Evolutionary conservation across 2,797 vertebrate species (phyloP), one percentile per base, ranked within the genome.

Genomic region (Centropyge bicolor): DNA sequence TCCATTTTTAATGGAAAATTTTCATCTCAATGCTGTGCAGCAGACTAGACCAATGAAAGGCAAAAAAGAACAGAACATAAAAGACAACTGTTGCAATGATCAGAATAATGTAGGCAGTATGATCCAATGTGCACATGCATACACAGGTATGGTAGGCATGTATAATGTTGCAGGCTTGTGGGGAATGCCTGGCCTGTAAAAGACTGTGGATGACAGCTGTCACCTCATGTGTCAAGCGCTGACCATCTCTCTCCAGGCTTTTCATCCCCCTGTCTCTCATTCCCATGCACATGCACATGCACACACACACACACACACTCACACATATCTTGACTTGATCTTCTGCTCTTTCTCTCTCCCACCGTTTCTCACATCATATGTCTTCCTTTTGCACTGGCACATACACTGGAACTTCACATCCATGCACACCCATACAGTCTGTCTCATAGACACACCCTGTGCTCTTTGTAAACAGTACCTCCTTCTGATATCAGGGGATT

Each of bases 181-280:
- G 84, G 82, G 89, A 92, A 94, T 93, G 89, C 66, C 41, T 43
- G 78, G 82, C 75, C 81, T 81, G 79, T 78, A 83, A 86, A 78
- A 74, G 76, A 78, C 92, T 91, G 72, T 70, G 83, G 86, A 88
- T 85, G 88, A 89, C 93, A 94, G 91, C 91, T 94, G 92, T 91
- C 92, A 86, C 83, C 88, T 86, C 85, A 74, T 80, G 14, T 84
- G 82, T 84, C 81, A 81, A 67, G 68, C 82, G 69, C 49, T 74
- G 83, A 68, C 72, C 73, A 70, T 88, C 77, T 88, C 84, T 82
- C 85, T 76, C 51, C 69, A 67, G 81, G 81, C 82, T 84, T 75
- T 31, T 91, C 84, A 87, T 83, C 76, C 68, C 59, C 35, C 84
- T 82, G 76, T 83, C 83, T 75, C 77, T 65, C 61, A 73, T 31